phyloP scores from a whole-genome alignment of 2,797 vertebrate genomes.

The Thaleichthys pacificus region DNA sequence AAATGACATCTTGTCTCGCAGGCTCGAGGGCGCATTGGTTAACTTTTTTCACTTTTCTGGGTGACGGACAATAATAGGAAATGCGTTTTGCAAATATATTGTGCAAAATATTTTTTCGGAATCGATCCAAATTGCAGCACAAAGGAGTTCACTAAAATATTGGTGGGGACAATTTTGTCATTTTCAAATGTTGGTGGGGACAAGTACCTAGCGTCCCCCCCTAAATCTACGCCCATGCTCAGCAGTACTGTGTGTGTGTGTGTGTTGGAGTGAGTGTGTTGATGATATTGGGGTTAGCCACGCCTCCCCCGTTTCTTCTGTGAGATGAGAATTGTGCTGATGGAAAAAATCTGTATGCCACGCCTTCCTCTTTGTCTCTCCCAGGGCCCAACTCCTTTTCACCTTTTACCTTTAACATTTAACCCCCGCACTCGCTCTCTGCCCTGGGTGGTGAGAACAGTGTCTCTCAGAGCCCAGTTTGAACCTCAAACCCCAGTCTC shows the following conservation, averaged over 20 bases:
- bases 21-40: too few species aligned
- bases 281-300: neutral
- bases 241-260: neutral
- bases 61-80: too few species aligned
- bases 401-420: conserved; percentile 1
- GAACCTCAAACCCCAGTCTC: neutral
- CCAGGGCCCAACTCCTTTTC: neutral
- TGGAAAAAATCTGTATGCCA: neutral
- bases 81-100: too few species aligned
- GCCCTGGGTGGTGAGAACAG: neutral
- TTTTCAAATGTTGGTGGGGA: too few species aligned
- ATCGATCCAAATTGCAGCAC: too few species aligned
- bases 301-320: neutral
- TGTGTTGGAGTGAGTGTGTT: neutral
- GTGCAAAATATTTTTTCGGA: too few species aligned
- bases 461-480: neutral
- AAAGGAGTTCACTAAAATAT: too few species aligned
- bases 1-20: too few species aligned
- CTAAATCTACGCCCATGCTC: too few species aligned
- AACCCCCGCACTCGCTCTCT: neutral
- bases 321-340: neutral
- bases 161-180: too few species aligned
- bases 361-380: neutral
- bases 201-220: too few species aligned
- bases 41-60: too few species aligned